phyloP scores from a whole-genome alignment of 2,888 invertebrate species.

The Coelinius sp. region DNA sequence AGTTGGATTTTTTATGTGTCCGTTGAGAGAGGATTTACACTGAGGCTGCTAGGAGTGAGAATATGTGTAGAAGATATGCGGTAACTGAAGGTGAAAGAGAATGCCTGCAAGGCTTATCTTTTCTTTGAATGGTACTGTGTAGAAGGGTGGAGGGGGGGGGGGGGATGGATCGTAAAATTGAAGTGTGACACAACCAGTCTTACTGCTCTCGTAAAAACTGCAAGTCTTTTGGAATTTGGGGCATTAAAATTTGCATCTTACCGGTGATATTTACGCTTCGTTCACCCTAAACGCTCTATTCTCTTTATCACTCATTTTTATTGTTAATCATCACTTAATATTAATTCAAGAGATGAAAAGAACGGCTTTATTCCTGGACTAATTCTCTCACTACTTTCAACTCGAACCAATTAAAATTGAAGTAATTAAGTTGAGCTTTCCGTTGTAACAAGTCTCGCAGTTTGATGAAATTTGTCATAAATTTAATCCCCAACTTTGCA shows the following conservation, averaged over 20 bases:
- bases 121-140: not conserved
- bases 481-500: constrained; percentile 34
- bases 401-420: constrained; percentile 34
- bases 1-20: not conserved
- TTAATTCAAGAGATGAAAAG: no score
- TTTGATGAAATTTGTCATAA: constrained; percentile 38
- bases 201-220: not conserved
- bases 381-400: constrained; percentile 30
- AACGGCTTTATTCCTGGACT: no score
- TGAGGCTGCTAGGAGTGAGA: not conserved
- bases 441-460: constrained; percentile 11
- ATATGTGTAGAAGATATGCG: not conserved
- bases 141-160: not conserved
- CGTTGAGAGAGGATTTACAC: not conserved
- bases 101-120: constrained; percentile 1
- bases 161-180: not conserved
- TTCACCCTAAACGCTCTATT: not conserved
- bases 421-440: constrained; percentile 34
- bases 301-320: not conserved
- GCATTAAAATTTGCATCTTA: not conserved
- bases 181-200: not conserved
- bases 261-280: not conserved
- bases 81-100: constrained; percentile 4
- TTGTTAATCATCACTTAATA: not conserved
- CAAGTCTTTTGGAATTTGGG: not conserved